Evolutionary conservation across 2,113 vertebrate species (phyloP), one percentile per base, ranked within the genome.

Genomic region (Rallus limicola): DNA sequence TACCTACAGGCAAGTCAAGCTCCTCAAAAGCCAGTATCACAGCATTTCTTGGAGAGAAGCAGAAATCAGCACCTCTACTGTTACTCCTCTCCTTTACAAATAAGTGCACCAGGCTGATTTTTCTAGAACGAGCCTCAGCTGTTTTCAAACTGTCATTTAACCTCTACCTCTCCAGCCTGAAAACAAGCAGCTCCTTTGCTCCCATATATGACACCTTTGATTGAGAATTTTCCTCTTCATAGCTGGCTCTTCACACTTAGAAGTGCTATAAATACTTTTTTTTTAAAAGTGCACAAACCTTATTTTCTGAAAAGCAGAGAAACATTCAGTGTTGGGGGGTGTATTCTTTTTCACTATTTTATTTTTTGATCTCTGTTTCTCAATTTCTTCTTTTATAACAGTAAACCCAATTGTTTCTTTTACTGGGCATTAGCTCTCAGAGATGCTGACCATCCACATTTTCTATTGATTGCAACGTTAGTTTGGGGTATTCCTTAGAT

Each of bases 161-260:
- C 86, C 64, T 71, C 67, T 87, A 34, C 18, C 53, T 90, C 71
- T 95, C 85, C 89, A 91, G 53, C 21, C 38, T 87, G 78, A 76
- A 95, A 92, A 71, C 48, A 86, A 89, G 81, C 81, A 93, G 74
- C 70, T 91, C 71, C 58, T 93, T 84, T 91, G 87, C 87, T 92
- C 38, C 38, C 15, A 50, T 21, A 38, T 56, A 48, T 64, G 62
- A 95, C 65, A 93, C 67, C 50, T 90, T 44, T 92, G 84, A 94
- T 71, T 94, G 84, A 20, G 50, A 92, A 58, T 85, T 80, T 91
- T 92, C 69, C 33, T 89, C 82, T 69, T 90, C 64, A 19, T 65
- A 72, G 74, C 40, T 82, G 53, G 40, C 69, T 92, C 74, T 94
- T 95, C 84, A 92, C 52, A 80, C 58, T 50, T 85, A 85, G 34